Evolutionary conservation across 2,113 vertebrate genomes (phyloP).

Genomic region (Tympanuchus pallidicinctus): DNA sequence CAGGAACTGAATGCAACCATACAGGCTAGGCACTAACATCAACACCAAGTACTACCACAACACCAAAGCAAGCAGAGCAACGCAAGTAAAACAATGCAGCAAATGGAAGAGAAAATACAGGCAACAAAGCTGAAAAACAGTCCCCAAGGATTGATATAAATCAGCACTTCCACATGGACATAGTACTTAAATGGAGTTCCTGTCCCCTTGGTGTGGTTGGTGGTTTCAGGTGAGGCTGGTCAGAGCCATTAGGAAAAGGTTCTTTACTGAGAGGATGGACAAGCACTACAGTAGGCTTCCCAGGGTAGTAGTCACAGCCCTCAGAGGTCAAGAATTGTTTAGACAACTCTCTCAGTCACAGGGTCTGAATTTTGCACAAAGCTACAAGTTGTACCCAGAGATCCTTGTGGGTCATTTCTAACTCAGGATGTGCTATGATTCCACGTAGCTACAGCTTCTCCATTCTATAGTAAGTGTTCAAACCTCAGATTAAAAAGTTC

Average conservation of each 20-base stretch:
- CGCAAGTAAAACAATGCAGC: rapidly evolving
- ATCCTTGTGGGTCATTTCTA: too few species aligned
- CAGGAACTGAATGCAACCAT: rapidly evolving
- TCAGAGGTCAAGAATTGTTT: too few species aligned
- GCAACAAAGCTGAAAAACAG: rapidly evolving
- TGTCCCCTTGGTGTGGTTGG: rapidly evolving
- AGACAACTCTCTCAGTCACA: too few species aligned
- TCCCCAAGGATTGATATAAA: rapidly evolving
- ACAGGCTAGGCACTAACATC: not conserved
- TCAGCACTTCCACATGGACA: rapidly evolving
- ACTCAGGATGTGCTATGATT: not conserved
- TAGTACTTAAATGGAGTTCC: not conserved
- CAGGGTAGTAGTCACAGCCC: too few species aligned
- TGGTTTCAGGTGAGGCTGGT: too few species aligned
- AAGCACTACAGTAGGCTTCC: too few species aligned
- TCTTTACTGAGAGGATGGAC: too few species aligned
- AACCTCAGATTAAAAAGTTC: not conserved
- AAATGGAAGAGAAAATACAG: rapidly evolving
- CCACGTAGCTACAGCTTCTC: not conserved
- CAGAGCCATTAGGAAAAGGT: too few species aligned
- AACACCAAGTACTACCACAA: not conserved
- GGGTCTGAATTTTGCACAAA: not conserved
- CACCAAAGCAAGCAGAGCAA: not conserved
- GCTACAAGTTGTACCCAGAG: too few species aligned
- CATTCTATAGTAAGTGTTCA: not conserved